phyloP scores from a whole-genome alignment of 2,113 vertebrate genomes.

The Mola mola region DNA sequence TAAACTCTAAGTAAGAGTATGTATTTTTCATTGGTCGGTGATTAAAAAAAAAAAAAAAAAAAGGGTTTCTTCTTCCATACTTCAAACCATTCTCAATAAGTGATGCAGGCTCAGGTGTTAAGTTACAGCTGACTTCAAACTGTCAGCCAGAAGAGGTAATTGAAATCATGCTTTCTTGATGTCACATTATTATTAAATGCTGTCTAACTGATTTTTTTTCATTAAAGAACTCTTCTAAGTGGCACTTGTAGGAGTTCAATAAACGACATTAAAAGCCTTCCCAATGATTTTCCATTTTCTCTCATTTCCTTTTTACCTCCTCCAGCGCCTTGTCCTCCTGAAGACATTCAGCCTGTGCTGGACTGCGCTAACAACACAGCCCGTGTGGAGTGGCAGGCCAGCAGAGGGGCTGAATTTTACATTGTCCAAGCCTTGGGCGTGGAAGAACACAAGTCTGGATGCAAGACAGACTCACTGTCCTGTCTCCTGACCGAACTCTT shows the following conservation, averaged over 20 bases:
- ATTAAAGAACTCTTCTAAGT: too few species aligned
- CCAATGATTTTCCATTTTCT: background rate
- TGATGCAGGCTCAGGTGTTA: too few species aligned
- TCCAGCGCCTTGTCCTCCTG: constrained; percentile 77
- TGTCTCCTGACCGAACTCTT: constrained; percentile 67
- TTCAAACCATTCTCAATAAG: too few species aligned
- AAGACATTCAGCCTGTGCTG: constrained; percentile 34
- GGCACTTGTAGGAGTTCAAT: background rate
- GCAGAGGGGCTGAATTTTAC: constrained; percentile 66
- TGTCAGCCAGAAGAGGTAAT: too few species aligned
- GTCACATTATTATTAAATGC: too few species aligned
- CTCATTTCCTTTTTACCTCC: background rate
- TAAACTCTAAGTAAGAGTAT: too few species aligned
- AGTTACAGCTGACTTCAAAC: too few species aligned
- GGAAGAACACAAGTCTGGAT: constrained; percentile 49
- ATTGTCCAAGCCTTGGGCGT: constrained; percentile 67
- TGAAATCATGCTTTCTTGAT: too few species aligned
- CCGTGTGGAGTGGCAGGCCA: constrained; percentile 66
- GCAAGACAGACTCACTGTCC: constrained; percentile 44
- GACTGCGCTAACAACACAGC: constrained; percentile 69
- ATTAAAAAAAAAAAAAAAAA: too few species aligned
- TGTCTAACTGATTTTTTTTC: too few species aligned
- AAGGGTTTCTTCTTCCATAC: too few species aligned
- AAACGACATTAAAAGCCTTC: background rate
- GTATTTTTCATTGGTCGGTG: too few species aligned